Evolutionary conservation across 2,797 vertebrate genomes (phyloP), one percentile per base, ranked within the genome.

Genomic region (Merluccius polli): DNA sequence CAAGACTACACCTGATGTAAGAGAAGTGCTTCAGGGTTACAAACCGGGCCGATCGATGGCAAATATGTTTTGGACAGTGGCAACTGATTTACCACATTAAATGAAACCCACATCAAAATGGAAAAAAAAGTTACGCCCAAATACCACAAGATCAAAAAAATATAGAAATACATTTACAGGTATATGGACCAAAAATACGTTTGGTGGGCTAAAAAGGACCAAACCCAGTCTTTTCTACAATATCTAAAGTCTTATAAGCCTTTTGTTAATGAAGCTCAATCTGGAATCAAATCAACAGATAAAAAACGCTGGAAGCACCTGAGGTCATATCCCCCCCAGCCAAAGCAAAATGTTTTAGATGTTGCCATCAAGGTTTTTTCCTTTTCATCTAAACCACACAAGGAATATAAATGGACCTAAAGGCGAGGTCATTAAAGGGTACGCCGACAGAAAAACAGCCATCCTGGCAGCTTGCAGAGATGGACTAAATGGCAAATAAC

Each of bases 1-100:
- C 2, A 44, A 78, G 70, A 84, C 48, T 30, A 77, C 52, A 69
- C 70, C 77, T 48, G 79, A 77, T 65, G 59, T 59, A n/a, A n/a
- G 59, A n/a, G n/a, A 59, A 24, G 21, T 24, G 52, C 21, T 59
- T 7, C 52, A 59, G 52, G 52, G n/a, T 65, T 24, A 65, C 59
- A 11, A 12, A 65, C 1, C 2, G 41, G 41, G 41, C 24, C 3
- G 24, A 3, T 21, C 16, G 16, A 13, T 65, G n/a, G 9, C 59
- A 27, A n/a, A 65, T 65, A 9, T 1, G 27, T 63, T 48, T 63
- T 12, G n/a, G 24, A 24, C 8, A 10, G 59, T 1, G 59, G 24
- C 59, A 27, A 63, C 10, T 63, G 59, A 63, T 27, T 63, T 27
- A 12, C 27, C 59, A 27, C n/a, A 1, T 12, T 12, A 65, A 65